Base-by-base conservation (phyloP, 2,113 vertebrate genomes). In the Cryptotis parvus region DNA sequence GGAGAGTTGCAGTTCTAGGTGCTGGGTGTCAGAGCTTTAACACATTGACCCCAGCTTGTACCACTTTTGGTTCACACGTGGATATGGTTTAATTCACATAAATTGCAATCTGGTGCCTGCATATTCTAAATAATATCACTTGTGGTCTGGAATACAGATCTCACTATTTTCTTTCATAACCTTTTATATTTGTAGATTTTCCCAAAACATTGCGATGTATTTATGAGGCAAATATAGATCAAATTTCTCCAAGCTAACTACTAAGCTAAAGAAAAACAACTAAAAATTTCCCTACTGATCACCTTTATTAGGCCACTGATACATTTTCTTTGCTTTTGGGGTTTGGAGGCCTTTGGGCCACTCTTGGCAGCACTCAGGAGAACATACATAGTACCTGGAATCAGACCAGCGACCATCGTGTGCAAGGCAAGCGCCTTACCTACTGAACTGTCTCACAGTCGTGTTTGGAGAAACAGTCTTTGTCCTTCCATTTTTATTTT, bases 201-300 rank as follows among this genome's bases (percentile, higher is more conserved):
- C 39, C 41, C 15, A 84, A 88, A 69, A 41, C 35, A 77, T 58
- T 63, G 61, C 24, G n/a, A 3, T 72, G 12, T 92, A 66, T 93
- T 90, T 89, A 35, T 66, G 37, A 84, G 35, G 31, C 39, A 14
- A 35, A 79, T 2, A 29, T 72, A 69, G 20, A 78, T 27, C 76
- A 89, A 83, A n/a, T 29, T 84, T 79, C 69, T 68, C 65, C 49
- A 88, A 91, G 24, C 37, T 43, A n/a, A 91, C n/a, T 85, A 89
- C 52, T 58, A 88, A 39, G 20, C 73, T 81, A 72, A 69, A 80
- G 61, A 91, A n/a, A 93, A 94, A 90, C 7, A 22, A 11, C 94
- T 92, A 52, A 78, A 82, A 68, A 82, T 78, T 94, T 27, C 24
- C 27, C 55, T 66, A 29, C 24, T 89, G 45, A 70, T 91, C 63